phyloP scores from a whole-genome alignment of 2,113 vertebrate species.

The Passerina amoena region DNA sequence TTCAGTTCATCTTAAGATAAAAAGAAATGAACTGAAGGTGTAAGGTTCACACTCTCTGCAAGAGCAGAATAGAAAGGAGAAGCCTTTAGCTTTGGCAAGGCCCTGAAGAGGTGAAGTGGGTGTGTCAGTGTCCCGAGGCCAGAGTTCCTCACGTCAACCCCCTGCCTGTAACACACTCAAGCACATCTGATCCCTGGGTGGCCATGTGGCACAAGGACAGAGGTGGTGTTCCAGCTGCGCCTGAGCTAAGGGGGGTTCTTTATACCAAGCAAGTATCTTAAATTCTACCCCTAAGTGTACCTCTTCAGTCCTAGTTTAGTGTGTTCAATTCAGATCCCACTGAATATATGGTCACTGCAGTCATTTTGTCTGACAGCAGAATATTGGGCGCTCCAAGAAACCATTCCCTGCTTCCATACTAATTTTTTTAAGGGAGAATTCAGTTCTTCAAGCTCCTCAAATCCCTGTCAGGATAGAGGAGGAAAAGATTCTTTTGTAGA shows the following conservation, averaged over 20 bases:
- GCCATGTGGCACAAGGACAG: neutral
- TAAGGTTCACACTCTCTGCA: neutral
- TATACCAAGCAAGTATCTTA: neutral
- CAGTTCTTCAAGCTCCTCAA: neutral
- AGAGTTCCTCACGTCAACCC: neutral
- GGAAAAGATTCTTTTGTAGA: neutral
- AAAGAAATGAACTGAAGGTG: neutral
- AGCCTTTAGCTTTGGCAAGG: neutral
- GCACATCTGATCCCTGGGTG: neutral
- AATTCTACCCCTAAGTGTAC: neutral
- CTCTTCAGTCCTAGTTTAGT: neutral
- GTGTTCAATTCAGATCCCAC: neutral
- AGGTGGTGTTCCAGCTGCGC: neutral
- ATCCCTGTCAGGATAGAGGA: neutral
- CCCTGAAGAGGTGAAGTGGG: neutral
- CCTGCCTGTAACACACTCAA: rapidly evolving
- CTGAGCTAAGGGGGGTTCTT: neutral
- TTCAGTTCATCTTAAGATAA: neutral
- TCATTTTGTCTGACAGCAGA: neutral
- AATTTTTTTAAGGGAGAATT: neutral
- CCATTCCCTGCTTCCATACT: neutral
- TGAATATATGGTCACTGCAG: neutral
- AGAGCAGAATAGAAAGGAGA: neutral
- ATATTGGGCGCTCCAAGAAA: neutral
- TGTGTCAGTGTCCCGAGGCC: neutral